Evolutionary conservation across 1,140 invertebrate genomes (phyloP), one percentile per base, ranked within the genome.

Genomic region (Maniola jurtina): DNA sequence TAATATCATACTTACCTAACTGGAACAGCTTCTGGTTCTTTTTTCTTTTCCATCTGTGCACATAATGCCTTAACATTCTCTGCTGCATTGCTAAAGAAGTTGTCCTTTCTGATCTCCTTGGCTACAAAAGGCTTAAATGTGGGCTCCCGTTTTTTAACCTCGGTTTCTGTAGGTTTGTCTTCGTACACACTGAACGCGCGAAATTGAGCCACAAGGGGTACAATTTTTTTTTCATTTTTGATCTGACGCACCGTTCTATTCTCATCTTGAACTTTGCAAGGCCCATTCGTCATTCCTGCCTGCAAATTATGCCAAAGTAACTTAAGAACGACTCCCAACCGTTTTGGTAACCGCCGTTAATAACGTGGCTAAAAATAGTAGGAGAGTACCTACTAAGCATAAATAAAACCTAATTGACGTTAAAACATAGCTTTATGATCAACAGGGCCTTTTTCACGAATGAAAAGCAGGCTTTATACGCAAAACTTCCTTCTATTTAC

Each of bases 111-210:
- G 0, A 74, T 78, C 6, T 85, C 84, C 74, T 90, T 85, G 16
- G 80, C 61, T 15, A 82, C 77, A 57, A 83, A 87, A 13, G 81
- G 83, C 36, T 86, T 86, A 69, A 89, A 91, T 61, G 90, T 90
- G 6, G 85, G 75, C 78, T 91, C 90, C 66, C 81, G 80, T 71
- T 92, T 90, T 61, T 86, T 91, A 77, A 91, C 71, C 89, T 93
- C 80, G 81, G 66, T 69, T 89, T 83, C 93, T 81, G 40, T 71
- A 4, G 92, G 79, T 71, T 93, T 93, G 75, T 95, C 94, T 84
- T 95, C 94, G 64, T 95, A 95, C 11, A 95, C 93, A 71, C 94
- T 95, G 73, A 95, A 95, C 13, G 92, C 92, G 81, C 94, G 92
- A 85, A 95, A 95, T 75, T 94, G 93, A 54, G 93, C 93, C 65